phyloP scores from a whole-genome alignment of 2,888 invertebrate genomes.

The Oxyscelio sp. region DNA sequence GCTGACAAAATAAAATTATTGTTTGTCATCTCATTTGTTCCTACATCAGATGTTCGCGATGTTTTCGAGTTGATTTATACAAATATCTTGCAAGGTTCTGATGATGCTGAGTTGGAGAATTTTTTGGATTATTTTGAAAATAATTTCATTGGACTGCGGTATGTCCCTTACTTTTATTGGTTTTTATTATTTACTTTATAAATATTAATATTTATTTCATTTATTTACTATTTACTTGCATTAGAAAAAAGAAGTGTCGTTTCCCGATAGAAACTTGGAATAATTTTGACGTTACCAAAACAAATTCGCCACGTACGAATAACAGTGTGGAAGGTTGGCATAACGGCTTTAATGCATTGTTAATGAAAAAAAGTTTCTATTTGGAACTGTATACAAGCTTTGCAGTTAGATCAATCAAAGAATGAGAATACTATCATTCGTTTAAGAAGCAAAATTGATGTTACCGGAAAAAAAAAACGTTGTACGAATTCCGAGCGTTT shows the following conservation, averaged over 20 bases:
- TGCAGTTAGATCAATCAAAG: too few relatives aligned
- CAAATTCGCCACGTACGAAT: slow-evolving; percentile 16
- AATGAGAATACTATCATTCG: too few relatives aligned
- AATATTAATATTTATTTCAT: background rate
- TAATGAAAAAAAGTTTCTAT: too few relatives aligned
- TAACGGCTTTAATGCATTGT: slow-evolving; percentile 15
- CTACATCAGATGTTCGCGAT: background rate
- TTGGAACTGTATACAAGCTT: too few relatives aligned
- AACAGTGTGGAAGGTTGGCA: slow-evolving; percentile 12
- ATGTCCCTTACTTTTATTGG: background rate
- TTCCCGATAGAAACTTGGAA: slow-evolving; percentile 9
- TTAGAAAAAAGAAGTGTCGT: background rate
- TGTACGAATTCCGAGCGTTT: too few relatives aligned
- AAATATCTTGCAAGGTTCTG: background rate
- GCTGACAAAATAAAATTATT: background rate
- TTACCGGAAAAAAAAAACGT: too few relatives aligned
- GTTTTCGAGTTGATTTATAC: background rate
- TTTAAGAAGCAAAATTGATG: too few relatives aligned
- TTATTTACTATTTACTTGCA: too few relatives aligned
- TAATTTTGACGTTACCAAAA: too few relatives aligned
- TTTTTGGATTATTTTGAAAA: slow-evolving; percentile 22
- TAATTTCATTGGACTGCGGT: slow-evolving; percentile 12
- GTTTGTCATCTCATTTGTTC: background rate
- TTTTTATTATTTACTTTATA: background rate
- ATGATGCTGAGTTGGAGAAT: background rate